Evolutionary conservation across 2,888 invertebrate species (phyloP).

Genomic region (Ectropis crepuscularia): DNA sequence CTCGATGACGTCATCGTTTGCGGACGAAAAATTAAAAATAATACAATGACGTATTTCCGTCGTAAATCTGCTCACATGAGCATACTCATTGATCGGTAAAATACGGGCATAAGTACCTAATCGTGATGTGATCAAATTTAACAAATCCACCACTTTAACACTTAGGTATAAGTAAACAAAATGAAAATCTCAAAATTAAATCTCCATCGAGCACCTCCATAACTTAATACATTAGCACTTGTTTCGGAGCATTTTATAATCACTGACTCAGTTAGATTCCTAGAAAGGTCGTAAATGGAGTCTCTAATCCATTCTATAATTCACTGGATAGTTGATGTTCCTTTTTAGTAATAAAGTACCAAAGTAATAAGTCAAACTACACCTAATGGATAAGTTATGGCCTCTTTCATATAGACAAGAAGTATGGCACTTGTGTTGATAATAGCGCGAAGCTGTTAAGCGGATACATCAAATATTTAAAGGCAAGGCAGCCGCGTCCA

Average conservation of each 20-base stretch:
- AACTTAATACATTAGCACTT: not conserved
- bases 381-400: conserved; percentile 40
- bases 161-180: too few relatives aligned
- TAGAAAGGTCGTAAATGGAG: conserved; percentile 10
- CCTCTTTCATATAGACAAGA: conserved; percentile 34
- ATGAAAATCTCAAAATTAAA: too few relatives aligned
- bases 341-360: conserved; percentile 33
- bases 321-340: conserved; percentile 34
- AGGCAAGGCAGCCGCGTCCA: conserved; percentile 64
- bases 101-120: too few relatives aligned
- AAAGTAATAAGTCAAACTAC: conserved; percentile 39
- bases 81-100: too few relatives aligned
- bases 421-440: conserved; percentile 48
- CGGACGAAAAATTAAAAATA: too few relatives aligned
- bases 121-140: too few relatives aligned
- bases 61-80: too few relatives aligned
- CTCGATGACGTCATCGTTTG: too few relatives aligned
- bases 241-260: not conserved
- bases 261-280: conserved; percentile 9
- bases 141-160: too few relatives aligned
- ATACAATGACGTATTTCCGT: too few relatives aligned
- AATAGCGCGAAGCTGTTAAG: conserved; percentile 66
- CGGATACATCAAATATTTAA: conserved; percentile 76
- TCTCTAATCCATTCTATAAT: conserved; percentile 31
- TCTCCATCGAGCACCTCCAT: too few relatives aligned